Conservation (phyloP, 2,797 vertebrate species). For the Typhlichthys eigenmanni region DNA sequence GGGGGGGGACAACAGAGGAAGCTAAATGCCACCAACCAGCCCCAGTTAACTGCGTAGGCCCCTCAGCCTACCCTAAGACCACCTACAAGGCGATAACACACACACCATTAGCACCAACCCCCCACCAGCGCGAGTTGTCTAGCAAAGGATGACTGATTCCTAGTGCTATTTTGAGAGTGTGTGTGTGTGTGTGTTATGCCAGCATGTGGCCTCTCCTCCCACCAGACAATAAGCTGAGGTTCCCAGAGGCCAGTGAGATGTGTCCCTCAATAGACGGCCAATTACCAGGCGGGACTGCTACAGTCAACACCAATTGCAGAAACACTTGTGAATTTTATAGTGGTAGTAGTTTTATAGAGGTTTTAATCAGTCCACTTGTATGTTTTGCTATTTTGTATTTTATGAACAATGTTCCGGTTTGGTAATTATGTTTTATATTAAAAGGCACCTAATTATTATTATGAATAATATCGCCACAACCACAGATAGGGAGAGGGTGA, state of each 20-base stretch:
- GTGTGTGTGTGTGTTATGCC: constrained; percentile 44
- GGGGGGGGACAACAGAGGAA: constrained; percentile 42
- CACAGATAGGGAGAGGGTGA: too few species aligned
- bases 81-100: constrained; percentile 24
- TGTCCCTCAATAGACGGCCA: constrained; percentile 73
- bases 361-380: too few species aligned
- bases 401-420: too few species aligned
- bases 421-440: too few species aligned
- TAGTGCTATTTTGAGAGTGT: constrained; percentile 70
- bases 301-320: too few species aligned
- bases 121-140: constrained; percentile 50
- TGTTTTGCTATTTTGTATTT: too few species aligned
- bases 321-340: too few species aligned
- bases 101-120: constrained; percentile 48
- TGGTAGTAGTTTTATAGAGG: too few species aligned
- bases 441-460: too few species aligned
- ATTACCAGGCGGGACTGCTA: constrained; percentile 69
- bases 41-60: constrained; percentile 67
- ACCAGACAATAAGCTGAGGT: constrained; percentile 67
- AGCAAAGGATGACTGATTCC: constrained; percentile 71
- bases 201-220: constrained; percentile 68
- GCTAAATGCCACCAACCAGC: constrained; percentile 50
- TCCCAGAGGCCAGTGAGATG: constrained; percentile 70
- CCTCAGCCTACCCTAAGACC: constrained; percentile 43
- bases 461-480: too few species aligned